phyloP scores from a whole-genome alignment of 1,140 invertebrate species.

The Xylocopa sonorina region DNA sequence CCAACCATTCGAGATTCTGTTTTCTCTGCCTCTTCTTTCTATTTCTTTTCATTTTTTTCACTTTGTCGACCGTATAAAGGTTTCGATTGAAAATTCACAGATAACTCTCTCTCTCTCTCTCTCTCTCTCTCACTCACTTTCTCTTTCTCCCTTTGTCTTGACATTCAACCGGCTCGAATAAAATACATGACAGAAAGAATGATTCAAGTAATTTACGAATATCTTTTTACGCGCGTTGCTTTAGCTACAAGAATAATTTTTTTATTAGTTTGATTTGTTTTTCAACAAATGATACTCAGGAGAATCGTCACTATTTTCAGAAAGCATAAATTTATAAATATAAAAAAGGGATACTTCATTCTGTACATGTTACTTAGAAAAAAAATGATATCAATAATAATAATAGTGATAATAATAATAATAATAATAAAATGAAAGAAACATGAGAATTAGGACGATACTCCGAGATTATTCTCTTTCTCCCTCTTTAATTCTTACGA shows the following conservation, averaged over 20 bases:
- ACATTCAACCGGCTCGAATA: background rate
- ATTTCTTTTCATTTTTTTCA: conserved; percentile 22
- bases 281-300: conserved; percentile 11
- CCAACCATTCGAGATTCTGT: background rate
- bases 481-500: conserved; percentile 25
- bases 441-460: conserved; percentile 26
- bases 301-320: conserved; percentile 27
- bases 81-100: background rate
- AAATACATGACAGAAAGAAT: conserved; percentile 27
- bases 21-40: background rate
- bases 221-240: conserved; percentile 1
- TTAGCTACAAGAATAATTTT: conserved; percentile 11
- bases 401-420: no score
- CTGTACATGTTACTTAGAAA: background rate
- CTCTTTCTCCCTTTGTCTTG: no score
- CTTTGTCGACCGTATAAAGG: conserved; percentile 3
- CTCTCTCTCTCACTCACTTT: no score
- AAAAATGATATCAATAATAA: no score
- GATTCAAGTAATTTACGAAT: conserved; percentile 19
- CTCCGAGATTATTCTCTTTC: no score
- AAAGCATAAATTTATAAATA: background rate
- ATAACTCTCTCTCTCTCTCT: conserved; percentile 12
- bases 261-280: conserved; percentile 3
- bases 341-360: background rate
- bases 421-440: background rate